phyloP scores from a whole-genome alignment of 2,113 vertebrate species.

The Gopherus evgoodei region DNA sequence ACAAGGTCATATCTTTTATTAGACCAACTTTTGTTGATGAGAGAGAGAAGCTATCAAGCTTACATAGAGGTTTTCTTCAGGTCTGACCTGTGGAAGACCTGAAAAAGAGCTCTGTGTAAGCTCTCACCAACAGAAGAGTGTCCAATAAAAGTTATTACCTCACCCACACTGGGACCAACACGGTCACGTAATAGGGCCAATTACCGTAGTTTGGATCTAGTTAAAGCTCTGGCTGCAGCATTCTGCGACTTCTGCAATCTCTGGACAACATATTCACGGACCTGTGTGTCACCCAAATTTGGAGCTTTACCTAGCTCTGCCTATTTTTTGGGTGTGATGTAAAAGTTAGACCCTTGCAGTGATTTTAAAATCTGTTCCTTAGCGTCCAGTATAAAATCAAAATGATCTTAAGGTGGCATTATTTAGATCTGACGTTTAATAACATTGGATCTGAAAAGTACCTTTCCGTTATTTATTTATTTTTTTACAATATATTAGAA shows the following conservation, averaged over 20 bases:
- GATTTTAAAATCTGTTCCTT: background rate
- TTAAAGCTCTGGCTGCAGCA: background rate
- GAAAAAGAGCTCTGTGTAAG: too few species aligned
- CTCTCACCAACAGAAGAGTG: too few species aligned
- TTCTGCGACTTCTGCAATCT: background rate
- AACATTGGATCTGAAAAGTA: background rate
- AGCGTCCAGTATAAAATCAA: background rate
- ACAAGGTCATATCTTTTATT: too few species aligned
- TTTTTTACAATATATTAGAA: background rate
- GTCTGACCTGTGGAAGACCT: too few species aligned
- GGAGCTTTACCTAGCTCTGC: background rate
- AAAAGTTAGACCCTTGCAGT: background rate
- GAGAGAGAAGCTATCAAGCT: too few species aligned
- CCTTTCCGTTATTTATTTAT: background rate
- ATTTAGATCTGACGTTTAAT: background rate
- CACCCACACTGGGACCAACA: too few species aligned
- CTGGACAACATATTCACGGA: background rate
- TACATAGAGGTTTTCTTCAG: too few species aligned
- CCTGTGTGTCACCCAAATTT: background rate
- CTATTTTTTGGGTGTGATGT: background rate
- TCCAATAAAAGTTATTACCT: too few species aligned
- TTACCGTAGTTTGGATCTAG: too few species aligned
- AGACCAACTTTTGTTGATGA: too few species aligned
- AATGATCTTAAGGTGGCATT: background rate
- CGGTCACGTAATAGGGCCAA: too few species aligned